Base-by-base conservation (phyloP, 1,140 invertebrate species). In the Drosophila arawakana region DNA sequence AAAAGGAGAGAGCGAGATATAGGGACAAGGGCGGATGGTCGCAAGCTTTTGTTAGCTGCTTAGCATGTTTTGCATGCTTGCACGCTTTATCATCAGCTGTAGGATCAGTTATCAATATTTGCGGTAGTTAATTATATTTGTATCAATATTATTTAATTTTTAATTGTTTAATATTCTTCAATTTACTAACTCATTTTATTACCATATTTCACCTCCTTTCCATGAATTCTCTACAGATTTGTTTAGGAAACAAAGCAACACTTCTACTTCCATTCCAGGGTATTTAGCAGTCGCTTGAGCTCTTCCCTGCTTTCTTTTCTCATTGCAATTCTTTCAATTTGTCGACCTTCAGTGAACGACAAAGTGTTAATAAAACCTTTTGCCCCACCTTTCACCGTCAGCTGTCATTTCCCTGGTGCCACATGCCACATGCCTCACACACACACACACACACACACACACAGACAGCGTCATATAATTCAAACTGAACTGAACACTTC, bases 331-430 rank as follows among this genome's bases (percentile, higher is more conserved):
- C 3, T 18, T 73, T 68, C 47, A 66, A 75, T 75, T 73, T 57
- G n/a, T 43, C 50, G 30, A 74, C 57, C 49, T 69, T 61, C 72
- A 37, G 25, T 54, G 35, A 47, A 1, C 44, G 10, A 41, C 41
- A 18, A 41, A 37, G 30, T 37, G 35, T 21, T 30, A 46, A 60
- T 68, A 68, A 69, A 61, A 55, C 69, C 66, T 72, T 72, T 47
- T 11, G 35, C 25, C 52, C 41, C 61, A 58, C 61, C 71, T 73
- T 69, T 73, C 65, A 73, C 71, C 54, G 18, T 39, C 55, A 60
- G 30, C 65, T 60, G 71, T 35, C 60, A 50, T 66, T 57, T 58
- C 35, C 49, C 44, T 13, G 2, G 10, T 60, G 58, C 43, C n/a
- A 44, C 34, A 7, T 37, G 52, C 15, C 13, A 25, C n/a, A 25